Evolutionary conservation across 1,140 invertebrate species (phyloP), one percentile per base, ranked within the genome.

Genomic region (Trichonephila inaurata): DNA sequence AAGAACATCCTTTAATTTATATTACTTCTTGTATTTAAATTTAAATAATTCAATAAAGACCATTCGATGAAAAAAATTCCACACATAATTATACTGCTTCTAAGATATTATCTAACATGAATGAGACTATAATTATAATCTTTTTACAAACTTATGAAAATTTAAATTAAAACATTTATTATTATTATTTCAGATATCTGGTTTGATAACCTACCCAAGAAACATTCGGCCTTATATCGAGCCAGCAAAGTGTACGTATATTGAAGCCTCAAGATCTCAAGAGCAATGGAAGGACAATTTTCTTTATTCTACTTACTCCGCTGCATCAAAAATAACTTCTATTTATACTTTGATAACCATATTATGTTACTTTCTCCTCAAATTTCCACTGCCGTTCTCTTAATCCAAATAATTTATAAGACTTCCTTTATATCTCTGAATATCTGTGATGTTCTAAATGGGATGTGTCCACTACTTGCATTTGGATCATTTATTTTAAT

Each of bases 281-380:
- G 92, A 93, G 61, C 92, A 88, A 24, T 93, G 92, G 92, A 88
- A 69, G 33, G 92, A 93, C 33, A 81, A 89, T 81, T 88, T 64
- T 88, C 62, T 88, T n/a, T 88, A 64, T 61, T 64, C 86, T 33
- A 58, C 86, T 16, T 88, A 88, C 10, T 28, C 60, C 33, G 12
- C 61, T 21, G 10, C 86, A 24, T 14, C 86, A 40, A 2, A 33
- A 62, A 64, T 58, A 19, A n/a, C 86, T 88, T 51, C 83, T 24
- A 7, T 40, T 7, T 16, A 40, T 16, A 24, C 14, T 1, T 6
- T 77, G 18, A 77, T 40, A 18, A 7, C 18, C 16, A 33, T 77
- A 6, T 6, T 28, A 18, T 77, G 14, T 19, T 77, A 19, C 33
- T 33, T 77, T 77, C 72, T 77, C 33, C 18, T 77, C 0, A 33